phyloP scores from a whole-genome alignment of 2,113 vertebrate genomes.

The Phylloscopus whistleri region DNA sequence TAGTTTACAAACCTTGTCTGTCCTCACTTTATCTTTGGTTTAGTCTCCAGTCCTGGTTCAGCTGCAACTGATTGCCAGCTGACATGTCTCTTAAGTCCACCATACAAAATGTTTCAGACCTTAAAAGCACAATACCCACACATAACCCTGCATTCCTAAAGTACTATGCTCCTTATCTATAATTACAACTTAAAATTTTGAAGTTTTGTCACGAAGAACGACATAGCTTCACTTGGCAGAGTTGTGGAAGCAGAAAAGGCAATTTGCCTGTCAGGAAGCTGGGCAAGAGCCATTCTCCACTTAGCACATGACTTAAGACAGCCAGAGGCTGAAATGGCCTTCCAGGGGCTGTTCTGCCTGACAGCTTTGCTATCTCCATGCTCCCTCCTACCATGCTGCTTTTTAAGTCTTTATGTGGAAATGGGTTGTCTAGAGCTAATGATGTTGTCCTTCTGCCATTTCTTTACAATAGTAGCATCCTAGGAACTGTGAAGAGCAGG shows the following conservation, averaged over 20 bases:
- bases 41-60: not conserved
- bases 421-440: not conserved
- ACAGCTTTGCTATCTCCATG: not conserved
- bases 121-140: conserved; percentile 4
- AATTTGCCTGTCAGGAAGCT: not conserved
- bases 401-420: not conserved
- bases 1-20: not conserved
- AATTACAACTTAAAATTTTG: not conserved
- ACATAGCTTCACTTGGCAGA: not conserved
- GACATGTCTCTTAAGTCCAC: not conserved
- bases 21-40: not conserved
- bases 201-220: not conserved
- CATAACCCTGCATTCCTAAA: not conserved
- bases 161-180: not conserved
- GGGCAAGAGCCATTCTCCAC: not conserved
- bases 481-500: not conserved
- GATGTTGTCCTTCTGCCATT: not conserved
- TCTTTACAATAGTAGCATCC: not conserved
- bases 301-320: not conserved
- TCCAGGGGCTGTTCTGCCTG: not conserved
- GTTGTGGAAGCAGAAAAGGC: not conserved
- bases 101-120: conserved; percentile 17
- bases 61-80: not conserved
- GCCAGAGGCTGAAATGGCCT: not conserved
- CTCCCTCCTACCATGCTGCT: not conserved